Evolutionary conservation across 1,140 invertebrate species (phyloP).

Genomic region (Drosophila subobscura): DNA sequence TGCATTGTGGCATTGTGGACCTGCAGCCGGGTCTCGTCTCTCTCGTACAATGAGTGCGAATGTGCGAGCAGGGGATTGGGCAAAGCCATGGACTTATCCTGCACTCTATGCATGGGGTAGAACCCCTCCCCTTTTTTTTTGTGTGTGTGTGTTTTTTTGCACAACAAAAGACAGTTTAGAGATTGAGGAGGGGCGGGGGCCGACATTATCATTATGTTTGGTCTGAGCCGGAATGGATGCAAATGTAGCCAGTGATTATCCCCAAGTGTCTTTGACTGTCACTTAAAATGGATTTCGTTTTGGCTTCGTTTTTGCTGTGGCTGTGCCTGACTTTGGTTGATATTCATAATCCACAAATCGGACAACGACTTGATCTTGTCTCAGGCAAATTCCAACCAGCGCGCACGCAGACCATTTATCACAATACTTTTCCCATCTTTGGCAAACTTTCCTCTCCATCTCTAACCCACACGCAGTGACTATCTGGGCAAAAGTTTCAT

Average conservation of each 20-base stretch:
- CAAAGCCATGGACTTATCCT: slow-evolving; percentile 56
- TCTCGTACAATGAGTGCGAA: slow-evolving; percentile 35
- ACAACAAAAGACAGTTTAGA: slow-evolving; percentile 77
- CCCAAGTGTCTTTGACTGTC: slow-evolving; percentile 28
- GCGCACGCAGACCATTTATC: slow-evolving; percentile 32
- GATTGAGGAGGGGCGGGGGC: slow-evolving; percentile 46
- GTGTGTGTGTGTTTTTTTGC: slow-evolving; percentile 43
- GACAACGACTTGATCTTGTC: background rate
- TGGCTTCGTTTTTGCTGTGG: no score
- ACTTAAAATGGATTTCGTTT: slow-evolving; percentile 15
- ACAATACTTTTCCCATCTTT: slow-evolving; percentile 39
- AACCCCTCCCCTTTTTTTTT: background rate
- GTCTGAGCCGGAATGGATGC: slow-evolving; percentile 20
- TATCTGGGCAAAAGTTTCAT: slow-evolving; percentile 54
- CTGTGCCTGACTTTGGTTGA: background rate
- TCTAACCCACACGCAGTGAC: background rate
- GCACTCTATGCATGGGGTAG: slow-evolving; percentile 55
- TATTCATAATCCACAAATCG: slow-evolving; percentile 3
- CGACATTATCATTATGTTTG: slow-evolving; percentile 48
- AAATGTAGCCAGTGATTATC: slow-evolving; percentile 48
- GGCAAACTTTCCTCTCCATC: slow-evolving; percentile 53
- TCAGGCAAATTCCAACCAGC: slow-evolving; percentile 18
- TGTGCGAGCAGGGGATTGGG: slow-evolving; percentile 18
- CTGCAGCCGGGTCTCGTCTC: background rate
- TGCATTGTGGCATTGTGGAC: slow-evolving; percentile 66